phyloP scores from a whole-genome alignment of 2,888 invertebrate genomes.

The Nemotelus pantherinus region DNA sequence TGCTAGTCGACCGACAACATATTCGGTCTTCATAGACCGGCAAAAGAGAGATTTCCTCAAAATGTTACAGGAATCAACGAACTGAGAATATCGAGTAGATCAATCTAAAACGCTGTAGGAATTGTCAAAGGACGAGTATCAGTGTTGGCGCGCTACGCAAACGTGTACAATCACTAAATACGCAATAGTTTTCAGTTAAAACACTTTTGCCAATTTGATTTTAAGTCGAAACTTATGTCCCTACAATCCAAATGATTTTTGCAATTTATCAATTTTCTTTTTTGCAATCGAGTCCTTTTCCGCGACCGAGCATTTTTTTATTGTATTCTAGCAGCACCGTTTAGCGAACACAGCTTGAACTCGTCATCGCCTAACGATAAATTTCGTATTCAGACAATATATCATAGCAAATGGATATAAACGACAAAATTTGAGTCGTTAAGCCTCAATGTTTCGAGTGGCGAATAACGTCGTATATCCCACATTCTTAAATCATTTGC shows the following conservation, averaged over 20 bases:
- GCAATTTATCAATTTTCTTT: neutral
- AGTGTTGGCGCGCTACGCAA: too few relatives aligned
- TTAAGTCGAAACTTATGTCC: too few relatives aligned
- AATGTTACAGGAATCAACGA: constrained; percentile 42
- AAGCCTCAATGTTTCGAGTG: neutral
- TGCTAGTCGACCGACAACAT: neutral
- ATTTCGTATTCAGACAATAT: constrained; percentile 47
- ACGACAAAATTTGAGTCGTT: constrained; percentile 1
- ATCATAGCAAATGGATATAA: constrained; percentile 46
- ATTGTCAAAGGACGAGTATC: neutral
- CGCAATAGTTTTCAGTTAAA: too few relatives aligned
- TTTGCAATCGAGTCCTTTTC: too few relatives aligned
- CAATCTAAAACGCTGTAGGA: constrained; percentile 42
- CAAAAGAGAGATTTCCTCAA: constrained; percentile 24
- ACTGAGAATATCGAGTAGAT: constrained; percentile 47
- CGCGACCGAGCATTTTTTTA: neutral
- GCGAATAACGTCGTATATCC: neutral
- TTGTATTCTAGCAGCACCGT: neutral
- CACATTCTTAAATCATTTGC: neutral
- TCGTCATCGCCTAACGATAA: constrained; percentile 15
- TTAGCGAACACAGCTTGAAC: neutral
- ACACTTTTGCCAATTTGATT: too few relatives aligned
- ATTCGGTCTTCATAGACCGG: constrained; percentile 1
- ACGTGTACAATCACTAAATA: too few relatives aligned
- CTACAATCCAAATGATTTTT: neutral